Base-by-base conservation (phyloP, 2,888 invertebrate species). In the Drosophila silvestris region DNA sequence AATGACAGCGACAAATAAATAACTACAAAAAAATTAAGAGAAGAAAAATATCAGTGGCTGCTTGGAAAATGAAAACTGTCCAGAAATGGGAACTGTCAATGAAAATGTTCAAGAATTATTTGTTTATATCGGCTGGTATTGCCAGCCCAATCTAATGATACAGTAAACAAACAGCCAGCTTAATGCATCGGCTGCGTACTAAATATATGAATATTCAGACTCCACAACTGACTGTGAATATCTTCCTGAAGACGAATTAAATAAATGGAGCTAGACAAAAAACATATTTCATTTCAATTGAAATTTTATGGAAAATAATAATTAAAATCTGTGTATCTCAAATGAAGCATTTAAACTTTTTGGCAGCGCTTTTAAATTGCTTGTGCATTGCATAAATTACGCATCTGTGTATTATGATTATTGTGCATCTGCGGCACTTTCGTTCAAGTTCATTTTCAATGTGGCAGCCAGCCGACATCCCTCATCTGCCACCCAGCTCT, bases 1-100 rank as follows among this genome's bases (percentile, higher is more conserved):
- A 70, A 73, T 81, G 69, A 64, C 80, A 68, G 67, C 67, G 54
- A 16, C 16, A 47, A 47, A 26, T 47, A 47, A 60, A 47, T 59
- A 65, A 72, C 62, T 65, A 64, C 14, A 44, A 50, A 51, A 50
- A 32, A 58, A 37, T 44, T 41, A 54, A 51, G 22, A 16, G 7
- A 14, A 57, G 6, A 37, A 54, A 14, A 19, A 35, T 5, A 19
- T 35, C 10, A 37, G 9, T 35, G 12, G 33, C 33, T 39, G 10
- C 26, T 37, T n/a, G 6, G 28, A 12, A 16, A 28, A 28, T 37
- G 10, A 54, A 54, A 19, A 22, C 22, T 22, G 7, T 22, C 2
- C 33, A 53, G 22, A 33, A 22, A 32, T 7, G 14, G 14, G 4
- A 32, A 10, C 12, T 35, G 26, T 14, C 10, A 19, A 4, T 7